These are phyloP conservation scores for Geotrypetes seraphini DNA, from an alignment of 2,797 vertebrate genomes.

Conservation along the genomic window DNA sequence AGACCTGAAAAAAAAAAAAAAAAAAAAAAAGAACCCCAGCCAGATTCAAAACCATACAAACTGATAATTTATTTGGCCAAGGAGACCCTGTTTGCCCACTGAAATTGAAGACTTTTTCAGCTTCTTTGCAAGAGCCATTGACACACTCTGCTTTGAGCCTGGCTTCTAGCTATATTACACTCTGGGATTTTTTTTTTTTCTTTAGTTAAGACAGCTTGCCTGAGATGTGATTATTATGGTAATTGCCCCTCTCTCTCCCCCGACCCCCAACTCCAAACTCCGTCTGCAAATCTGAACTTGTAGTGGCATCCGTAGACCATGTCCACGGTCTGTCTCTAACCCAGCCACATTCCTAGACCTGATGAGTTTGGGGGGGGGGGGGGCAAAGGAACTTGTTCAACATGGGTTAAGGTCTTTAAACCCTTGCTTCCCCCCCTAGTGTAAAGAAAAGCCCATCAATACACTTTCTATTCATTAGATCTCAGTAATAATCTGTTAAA, in stretches of 20 bases:
- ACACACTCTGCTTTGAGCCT: too few species aligned
- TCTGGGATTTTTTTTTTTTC: too few species aligned
- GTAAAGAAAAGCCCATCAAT: too few species aligned
- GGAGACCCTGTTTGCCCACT: constrained; percentile 62
- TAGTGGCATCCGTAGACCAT: constrained; percentile 67
- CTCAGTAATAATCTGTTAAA: too few species aligned
- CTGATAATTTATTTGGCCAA: constrained; percentile 9
- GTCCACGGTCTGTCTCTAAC: constrained; percentile 71
- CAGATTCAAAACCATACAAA: neutral
- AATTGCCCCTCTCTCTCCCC: too few species aligned
- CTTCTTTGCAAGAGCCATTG: too few species aligned
- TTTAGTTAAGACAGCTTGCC: constrained; percentile 74
- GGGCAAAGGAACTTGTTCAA: too few species aligned
- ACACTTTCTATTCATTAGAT: too few species aligned
- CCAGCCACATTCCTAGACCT: constrained; percentile 71
- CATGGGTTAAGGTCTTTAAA: neutral
- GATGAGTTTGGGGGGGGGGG: constrained; percentile 28
- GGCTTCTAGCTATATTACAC: too few species aligned
- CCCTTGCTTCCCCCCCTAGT: too few species aligned
- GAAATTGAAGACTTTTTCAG: constrained; percentile 60
- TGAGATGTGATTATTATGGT: constrained; percentile 70
- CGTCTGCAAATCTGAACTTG: constrained; percentile 57
- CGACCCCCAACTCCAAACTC: too few species aligned
- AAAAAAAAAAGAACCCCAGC: too few species aligned
- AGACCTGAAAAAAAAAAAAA: constrained; percentile 29